Conservation (phyloP, 2,888 invertebrate genomes). For the Acanthacorydalis orientalis region DNA sequence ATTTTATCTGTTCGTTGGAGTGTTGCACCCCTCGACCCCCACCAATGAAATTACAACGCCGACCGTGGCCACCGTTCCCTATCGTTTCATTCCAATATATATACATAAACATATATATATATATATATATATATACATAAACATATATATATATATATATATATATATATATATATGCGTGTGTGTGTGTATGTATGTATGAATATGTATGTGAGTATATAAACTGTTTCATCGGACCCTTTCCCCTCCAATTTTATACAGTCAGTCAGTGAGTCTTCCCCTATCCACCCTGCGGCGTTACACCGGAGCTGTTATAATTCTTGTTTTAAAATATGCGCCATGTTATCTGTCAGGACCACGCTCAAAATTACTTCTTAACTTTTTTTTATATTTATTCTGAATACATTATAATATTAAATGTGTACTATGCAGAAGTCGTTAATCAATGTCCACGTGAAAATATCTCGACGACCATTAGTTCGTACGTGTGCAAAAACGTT, state of each 20-base stretch:
- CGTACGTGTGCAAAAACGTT: no score
- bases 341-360: conserved; percentile 17
- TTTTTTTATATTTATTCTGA: conserved; percentile 10
- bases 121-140: no score
- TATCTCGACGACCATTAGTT: background rate
- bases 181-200: no score
- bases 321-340: conserved; percentile 23
- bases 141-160: no score
- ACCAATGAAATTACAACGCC: background rate
- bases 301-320: conserved; percentile 16
- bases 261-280: background rate
- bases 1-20: background rate
- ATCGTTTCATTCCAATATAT: conserved; percentile 8
- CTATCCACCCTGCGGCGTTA: background rate
- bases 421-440: conserved; percentile 10
- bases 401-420: conserved; percentile 16
- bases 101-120: no score
- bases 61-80: conserved; percentile 2
- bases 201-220: no score
- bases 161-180: no score
- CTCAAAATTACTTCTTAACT: conserved; percentile 17
- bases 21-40: background rate
- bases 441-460: conserved; percentile 8
- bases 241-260: background rate
- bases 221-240: no score